Conservation (phyloP, 2,888 invertebrate genomes). For the Parnassius orleans region DNA sequence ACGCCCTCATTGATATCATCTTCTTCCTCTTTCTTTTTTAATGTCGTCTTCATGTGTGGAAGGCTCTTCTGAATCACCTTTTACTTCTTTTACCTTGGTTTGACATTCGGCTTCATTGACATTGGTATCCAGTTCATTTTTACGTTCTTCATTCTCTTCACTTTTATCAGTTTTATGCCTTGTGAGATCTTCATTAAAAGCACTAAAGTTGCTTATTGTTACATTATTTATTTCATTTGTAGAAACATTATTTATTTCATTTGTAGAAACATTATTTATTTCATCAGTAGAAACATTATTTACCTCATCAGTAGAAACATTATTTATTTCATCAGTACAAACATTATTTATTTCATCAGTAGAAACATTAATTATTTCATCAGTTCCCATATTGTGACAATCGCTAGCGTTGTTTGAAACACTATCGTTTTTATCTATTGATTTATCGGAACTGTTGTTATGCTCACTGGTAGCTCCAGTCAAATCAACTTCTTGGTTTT, state of each 20-base stretch:
- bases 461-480: conserved; percentile 71
- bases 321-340: conserved; percentile 7
- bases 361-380: conserved; percentile 5
- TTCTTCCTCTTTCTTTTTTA: conserved; percentile 18
- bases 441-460: conserved; percentile 70
- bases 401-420: conserved; percentile 24
- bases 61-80: conserved; percentile 14
- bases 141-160: conserved; percentile 21
- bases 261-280: not conserved
- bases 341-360: not conserved
- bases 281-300: not conserved
- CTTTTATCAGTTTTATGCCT: conserved; percentile 18
- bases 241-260: conserved; percentile 6
- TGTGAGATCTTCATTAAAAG: not conserved
- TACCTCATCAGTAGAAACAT: conserved; percentile 3
- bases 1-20: conserved; percentile 20
- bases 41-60: conserved; percentile 15
- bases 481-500: conserved; percentile 62
- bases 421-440: conserved; percentile 30
- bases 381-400: conserved; percentile 15
- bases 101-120: not conserved
- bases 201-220: conserved; percentile 5
- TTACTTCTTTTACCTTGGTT: conserved; percentile 6
- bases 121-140: not conserved
- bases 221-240: not conserved